Evolutionary conservation across 2,797 vertebrate species (phyloP).

Genomic region (Sebastes iracundus): DNA sequence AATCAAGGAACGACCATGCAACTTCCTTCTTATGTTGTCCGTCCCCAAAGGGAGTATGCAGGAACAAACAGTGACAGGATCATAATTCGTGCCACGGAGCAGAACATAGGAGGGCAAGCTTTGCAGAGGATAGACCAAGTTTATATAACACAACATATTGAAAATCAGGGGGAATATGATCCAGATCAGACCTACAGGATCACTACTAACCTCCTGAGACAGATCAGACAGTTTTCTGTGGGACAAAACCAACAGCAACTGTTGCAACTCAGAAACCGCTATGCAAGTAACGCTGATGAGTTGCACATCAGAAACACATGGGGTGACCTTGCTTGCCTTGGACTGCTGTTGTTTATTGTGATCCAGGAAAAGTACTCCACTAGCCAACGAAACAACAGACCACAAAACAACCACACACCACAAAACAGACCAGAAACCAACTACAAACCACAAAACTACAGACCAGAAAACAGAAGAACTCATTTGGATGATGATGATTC

Average conservation of each 20-base stretch:
- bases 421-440: too few species aligned
- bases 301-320: conserved; percentile 30
- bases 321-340: conserved; percentile 52
- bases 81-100: conserved; percentile 52
- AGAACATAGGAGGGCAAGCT: not conserved
- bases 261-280: conserved; percentile 5
- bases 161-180: conserved; percentile 37
- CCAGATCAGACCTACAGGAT: conserved; percentile 34
- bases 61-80: conserved; percentile 65
- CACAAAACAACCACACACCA: too few species aligned
- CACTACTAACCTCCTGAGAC: conserved; percentile 30
- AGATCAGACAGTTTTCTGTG: conserved; percentile 39
- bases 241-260: not conserved
- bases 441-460: too few species aligned
- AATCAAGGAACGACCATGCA: not conserved
- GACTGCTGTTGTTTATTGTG: conserved; percentile 66
- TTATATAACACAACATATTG: conserved; percentile 72
- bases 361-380: conserved; percentile 6
- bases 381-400: not conserved
- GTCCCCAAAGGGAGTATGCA: not conserved
- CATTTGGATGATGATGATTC: too few species aligned
- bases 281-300: not conserved
- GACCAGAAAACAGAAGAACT: too few species aligned
- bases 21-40: conserved; percentile 55
- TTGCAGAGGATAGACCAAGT: conserved; percentile 46